These are phyloP conservation scores for Philopotamus ludificatus DNA, from an alignment of 1,140 invertebrate species.

Conservation along the genomic window DNA sequence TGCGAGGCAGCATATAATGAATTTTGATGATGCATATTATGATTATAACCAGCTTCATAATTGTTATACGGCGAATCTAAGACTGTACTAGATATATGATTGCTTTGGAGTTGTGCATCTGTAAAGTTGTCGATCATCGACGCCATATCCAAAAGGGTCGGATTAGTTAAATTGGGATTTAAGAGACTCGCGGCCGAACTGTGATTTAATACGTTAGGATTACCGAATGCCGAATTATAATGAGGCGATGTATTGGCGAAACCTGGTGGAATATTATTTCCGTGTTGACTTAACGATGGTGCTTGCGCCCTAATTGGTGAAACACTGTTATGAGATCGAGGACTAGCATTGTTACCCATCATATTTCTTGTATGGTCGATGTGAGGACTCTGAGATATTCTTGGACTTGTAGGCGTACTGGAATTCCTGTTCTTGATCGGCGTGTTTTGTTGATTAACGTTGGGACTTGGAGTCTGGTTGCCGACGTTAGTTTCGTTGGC, in stretches of 20 bases:
- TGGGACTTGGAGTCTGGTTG: slow-evolving; percentile 41
- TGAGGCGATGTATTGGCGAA: slow-evolving; percentile 48
- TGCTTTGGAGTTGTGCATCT: slow-evolving; percentile 74
- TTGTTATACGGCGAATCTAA: slow-evolving; percentile 68
- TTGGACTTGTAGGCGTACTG: slow-evolving; percentile 46
- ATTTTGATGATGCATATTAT: slow-evolving; percentile 51
- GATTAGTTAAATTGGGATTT: slow-evolving; percentile 56
- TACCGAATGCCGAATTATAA: slow-evolving; percentile 55
- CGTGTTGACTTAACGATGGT: slow-evolving; percentile 48
- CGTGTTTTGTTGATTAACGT: slow-evolving; percentile 25
- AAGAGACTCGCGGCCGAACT: slow-evolving; percentile 46
- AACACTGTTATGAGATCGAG: slow-evolving; percentile 49
- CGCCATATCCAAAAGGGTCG: slow-evolving; percentile 66
- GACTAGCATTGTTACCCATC: slow-evolving; percentile 50
- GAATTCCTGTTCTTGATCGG: slow-evolving; percentile 41
- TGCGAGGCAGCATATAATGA: slow-evolving; percentile 49
- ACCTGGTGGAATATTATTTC: slow-evolving; percentile 45
- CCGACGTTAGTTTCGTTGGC: slow-evolving; percentile 51
- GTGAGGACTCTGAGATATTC: slow-evolving; percentile 51
- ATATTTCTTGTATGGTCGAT: slow-evolving; percentile 50
- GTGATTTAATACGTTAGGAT: slow-evolving; percentile 53
- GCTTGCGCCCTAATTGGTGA: slow-evolving; percentile 49
- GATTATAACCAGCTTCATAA: slow-evolving; percentile 53
- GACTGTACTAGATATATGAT: slow-evolving; percentile 78
- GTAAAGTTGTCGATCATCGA: slow-evolving; percentile 73